phyloP scores from a whole-genome alignment of 2,113 vertebrate genomes.

The Engraulis encrasicolus region DNA sequence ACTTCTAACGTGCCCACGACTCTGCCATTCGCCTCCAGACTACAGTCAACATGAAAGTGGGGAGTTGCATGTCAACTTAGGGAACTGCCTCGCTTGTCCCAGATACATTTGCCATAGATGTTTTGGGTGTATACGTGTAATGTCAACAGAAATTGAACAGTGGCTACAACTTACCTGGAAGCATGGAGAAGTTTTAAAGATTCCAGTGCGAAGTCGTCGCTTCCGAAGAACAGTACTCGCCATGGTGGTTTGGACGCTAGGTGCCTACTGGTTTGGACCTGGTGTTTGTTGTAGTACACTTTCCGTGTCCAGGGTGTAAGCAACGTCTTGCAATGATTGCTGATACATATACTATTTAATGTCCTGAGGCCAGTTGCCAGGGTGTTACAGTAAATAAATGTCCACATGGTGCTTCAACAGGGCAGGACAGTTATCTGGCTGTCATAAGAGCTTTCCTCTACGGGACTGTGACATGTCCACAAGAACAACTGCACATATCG shows the following conservation, averaged over 20 bases:
- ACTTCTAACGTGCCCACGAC: slow-evolving; percentile 85
- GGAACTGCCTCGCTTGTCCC: not conserved
- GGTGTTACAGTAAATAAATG: not conserved
- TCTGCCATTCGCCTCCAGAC: slow-evolving; percentile 39
- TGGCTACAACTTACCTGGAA: slow-evolving; percentile 80
- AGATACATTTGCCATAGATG: not conserved
- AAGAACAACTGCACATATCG: not conserved
- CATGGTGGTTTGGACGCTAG: slow-evolving; percentile 74
- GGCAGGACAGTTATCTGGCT: not conserved
- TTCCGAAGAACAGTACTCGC: slow-evolving; percentile 90
- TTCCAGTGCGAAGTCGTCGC: slow-evolving; percentile 84
- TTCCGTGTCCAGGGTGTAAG: not conserved
- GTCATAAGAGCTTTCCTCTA: not conserved
- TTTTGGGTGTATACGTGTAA: not conserved
- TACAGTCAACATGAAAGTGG: not conserved
- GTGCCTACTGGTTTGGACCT: not conserved
- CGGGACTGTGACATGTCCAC: not conserved
- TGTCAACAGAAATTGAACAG: not conserved
- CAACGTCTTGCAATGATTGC: not conserved
- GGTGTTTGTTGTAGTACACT: not conserved
- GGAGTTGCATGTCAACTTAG: not conserved
- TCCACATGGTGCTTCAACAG: not conserved
- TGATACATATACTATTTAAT: not conserved
- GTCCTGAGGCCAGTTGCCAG: not conserved
- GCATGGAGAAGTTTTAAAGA: slow-evolving; percentile 76